These are phyloP conservation scores for Papilio aristodemus DNA, from an alignment of 1,140 invertebrate species.

Conservation along the genomic window DNA sequence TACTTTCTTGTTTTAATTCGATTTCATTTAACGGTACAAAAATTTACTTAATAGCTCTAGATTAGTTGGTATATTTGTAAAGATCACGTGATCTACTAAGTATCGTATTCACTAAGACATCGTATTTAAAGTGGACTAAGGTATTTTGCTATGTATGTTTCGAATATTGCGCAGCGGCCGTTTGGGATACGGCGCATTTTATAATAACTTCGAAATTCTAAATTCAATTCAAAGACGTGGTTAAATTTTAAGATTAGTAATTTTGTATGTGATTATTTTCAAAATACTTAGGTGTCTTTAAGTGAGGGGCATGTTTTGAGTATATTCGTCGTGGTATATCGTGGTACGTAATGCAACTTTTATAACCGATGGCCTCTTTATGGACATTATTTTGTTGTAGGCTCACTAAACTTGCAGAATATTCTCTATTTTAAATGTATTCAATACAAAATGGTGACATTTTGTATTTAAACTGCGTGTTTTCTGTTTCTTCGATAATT, in stretches of 20 bases:
- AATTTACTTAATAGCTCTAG: constrained; percentile 25
- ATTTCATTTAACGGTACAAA: constrained; percentile 29
- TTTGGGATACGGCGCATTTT: constrained; percentile 34
- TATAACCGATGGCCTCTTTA: not conserved
- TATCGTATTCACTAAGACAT: constrained; percentile 16
- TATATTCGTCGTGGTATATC: constrained; percentile 26
- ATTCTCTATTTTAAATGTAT: constrained; percentile 13
- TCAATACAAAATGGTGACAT: not conserved
- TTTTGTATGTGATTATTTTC: constrained; percentile 19
- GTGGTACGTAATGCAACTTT: constrained; percentile 14
- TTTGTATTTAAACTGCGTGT: constrained; percentile 3
- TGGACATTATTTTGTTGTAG: not conserved
- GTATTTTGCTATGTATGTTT: constrained; percentile 37
- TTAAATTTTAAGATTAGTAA: constrained; percentile 22
- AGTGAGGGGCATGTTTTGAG: constrained; percentile 2
- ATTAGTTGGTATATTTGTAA: constrained; percentile 3
- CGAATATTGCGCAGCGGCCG: constrained; percentile 30
- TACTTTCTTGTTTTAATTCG: constrained; percentile 15
- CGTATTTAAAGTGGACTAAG: constrained; percentile 28
- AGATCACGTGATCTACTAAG: constrained; percentile 19
- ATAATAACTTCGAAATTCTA: constrained; percentile 29
- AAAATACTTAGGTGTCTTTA: constrained; percentile 53
- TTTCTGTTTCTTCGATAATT: not conserved
- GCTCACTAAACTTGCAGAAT: not conserved
- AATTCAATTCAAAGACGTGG: not conserved